A percentile compares a stretch with the other conserved stretches of the same genome.
These are phyloP conservation scores for Steatocranus sp. DNA, from an alignment of 2,797 vertebrate species.

Conservation along the genomic window DNA sequence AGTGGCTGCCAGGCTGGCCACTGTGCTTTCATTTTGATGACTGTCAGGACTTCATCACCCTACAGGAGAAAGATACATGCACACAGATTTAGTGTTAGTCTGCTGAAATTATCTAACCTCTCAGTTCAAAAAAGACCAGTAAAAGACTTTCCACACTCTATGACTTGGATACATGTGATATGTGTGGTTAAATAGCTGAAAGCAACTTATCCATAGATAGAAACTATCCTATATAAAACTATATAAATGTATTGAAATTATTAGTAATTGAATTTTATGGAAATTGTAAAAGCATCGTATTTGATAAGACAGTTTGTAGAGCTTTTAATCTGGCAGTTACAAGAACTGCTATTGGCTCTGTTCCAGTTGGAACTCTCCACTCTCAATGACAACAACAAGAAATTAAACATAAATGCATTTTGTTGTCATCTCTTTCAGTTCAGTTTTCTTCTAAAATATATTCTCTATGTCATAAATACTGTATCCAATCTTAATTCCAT, in stretches of 20 bases:
- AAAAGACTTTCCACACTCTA: neutral
- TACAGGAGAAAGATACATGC: constrained; percentile 49
- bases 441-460: neutral
- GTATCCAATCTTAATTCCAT: neutral
- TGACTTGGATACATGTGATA: neutral
- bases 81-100: constrained; percentile 19
- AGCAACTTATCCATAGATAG: neutral
- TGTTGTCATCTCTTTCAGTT: neutral
- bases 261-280: too few relatives aligned
- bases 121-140: neutral
- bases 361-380: neutral
- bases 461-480: neutral
- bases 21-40: constrained; percentile 99
- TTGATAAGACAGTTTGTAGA: neutral
- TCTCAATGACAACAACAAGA: neutral
- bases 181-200: neutral
- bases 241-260: neutral
- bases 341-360: neutral
- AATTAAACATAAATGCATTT: neutral
- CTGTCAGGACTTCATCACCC: constrained; percentile 96
- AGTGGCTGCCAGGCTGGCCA: constrained; percentile 98
- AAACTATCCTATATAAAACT: neutral
- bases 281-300: neutral
- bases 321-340: neutral
- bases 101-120: neutral